Evolutionary conservation across 2,113 vertebrate genomes (phyloP).

Genomic region (Polypterus bichir): DNA sequence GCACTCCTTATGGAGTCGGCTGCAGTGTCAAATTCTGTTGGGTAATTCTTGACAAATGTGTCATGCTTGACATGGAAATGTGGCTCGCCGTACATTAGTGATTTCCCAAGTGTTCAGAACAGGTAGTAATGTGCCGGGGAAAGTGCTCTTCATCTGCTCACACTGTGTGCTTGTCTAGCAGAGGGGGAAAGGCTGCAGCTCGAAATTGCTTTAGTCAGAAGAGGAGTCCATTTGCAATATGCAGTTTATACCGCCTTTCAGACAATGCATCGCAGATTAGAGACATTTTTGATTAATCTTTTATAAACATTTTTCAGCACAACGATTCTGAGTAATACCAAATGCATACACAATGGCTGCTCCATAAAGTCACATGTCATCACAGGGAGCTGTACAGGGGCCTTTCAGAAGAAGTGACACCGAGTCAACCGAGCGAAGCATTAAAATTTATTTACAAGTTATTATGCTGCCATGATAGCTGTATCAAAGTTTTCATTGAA

Average conservation of each 20-base stretch:
- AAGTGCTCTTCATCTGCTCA: constrained; percentile 78
- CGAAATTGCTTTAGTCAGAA: constrained; percentile 86
- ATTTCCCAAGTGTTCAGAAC: constrained; percentile 73
- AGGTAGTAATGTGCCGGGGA: constrained; percentile 70
- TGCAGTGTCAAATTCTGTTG: constrained; percentile 75
- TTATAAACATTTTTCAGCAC: constrained; percentile 86
- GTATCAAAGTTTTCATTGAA: constrained; percentile 69
- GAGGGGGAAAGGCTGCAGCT: constrained; percentile 58
- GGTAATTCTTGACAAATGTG: constrained; percentile 76
- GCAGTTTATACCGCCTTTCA: constrained; percentile 86
- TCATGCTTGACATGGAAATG: constrained; percentile 77
- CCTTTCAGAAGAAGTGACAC: constrained; percentile 61
- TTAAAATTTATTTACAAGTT: constrained; percentile 89
- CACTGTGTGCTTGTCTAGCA: constrained; percentile 65
- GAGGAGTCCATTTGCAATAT: constrained; percentile 95
- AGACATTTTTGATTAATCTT: constrained; percentile 98
- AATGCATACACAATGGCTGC: constrained; percentile 68
- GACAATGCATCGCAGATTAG: constrained; percentile 84
- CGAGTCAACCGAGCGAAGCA: constrained; percentile 65
- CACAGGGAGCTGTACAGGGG: constrained; percentile 53
- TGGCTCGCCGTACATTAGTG: constrained; percentile 78
- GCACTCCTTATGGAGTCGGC: constrained; percentile 55
- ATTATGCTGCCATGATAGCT: constrained; percentile 59
- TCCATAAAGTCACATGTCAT: constrained; percentile 76
- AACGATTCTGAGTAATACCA: constrained; percentile 66